phyloP scores from a whole-genome alignment of 2,113 vertebrate genomes.

The Carollia perspicillata region DNA sequence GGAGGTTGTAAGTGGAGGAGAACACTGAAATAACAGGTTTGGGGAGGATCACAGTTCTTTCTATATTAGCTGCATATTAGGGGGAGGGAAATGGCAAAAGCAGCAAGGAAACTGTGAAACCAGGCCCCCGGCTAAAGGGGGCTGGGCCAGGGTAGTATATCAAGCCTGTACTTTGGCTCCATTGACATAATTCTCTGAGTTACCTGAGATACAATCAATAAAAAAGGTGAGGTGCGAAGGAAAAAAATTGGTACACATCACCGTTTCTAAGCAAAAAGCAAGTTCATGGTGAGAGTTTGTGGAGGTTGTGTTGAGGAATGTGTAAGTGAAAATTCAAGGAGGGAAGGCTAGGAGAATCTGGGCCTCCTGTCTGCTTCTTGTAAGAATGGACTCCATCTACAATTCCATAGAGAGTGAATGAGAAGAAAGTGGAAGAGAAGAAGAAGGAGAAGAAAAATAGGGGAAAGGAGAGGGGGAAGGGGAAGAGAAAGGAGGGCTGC shows the following conservation, averaged over 20 bases:
- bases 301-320: not conserved
- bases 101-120: not conserved
- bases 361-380: not conserved
- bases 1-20: not conserved
- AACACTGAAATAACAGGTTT: not conserved
- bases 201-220: not conserved
- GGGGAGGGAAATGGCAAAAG: not conserved
- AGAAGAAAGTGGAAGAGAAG: not conserved
- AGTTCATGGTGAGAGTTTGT: not conserved
- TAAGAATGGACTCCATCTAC: not conserved
- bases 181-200: not conserved
- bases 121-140: not conserved
- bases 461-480: not conserved
- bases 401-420: not conserved
- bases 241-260: not conserved
- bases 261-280: not conserved
- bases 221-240: not conserved
- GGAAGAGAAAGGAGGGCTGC: not conserved
- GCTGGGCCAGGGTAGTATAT: not conserved
- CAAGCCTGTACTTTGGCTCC: not conserved
- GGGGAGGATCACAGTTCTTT: too few species aligned
- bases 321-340: not conserved
- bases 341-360: not conserved
- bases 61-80: not conserved
- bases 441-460: too few species aligned